Evolutionary conservation across 2,888 invertebrate species (phyloP).

Genomic region (Meteorus cinctellus): DNA sequence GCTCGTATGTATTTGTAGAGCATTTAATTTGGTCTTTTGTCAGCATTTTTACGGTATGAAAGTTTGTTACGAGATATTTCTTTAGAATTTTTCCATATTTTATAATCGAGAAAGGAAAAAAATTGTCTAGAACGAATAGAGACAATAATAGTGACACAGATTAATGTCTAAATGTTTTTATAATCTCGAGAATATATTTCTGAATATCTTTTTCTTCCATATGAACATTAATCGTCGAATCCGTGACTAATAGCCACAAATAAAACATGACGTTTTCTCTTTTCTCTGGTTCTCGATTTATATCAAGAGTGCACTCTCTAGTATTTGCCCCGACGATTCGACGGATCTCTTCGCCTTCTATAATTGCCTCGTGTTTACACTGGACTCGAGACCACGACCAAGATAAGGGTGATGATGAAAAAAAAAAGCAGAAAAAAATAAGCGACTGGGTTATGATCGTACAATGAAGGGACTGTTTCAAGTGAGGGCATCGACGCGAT

Average conservation of each 20-base stretch:
- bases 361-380: constrained; percentile 42
- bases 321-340: constrained; percentile 26
- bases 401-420: constrained; percentile 38
- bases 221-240: constrained; percentile 18
- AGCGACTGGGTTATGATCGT: constrained; percentile 44
- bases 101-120: not conserved
- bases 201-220: not conserved
- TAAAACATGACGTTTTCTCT: not conserved
- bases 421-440: constrained; percentile 29
- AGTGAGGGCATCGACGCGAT: constrained; percentile 52
- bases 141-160: not conserved
- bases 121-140: not conserved
- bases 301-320: constrained; percentile 24
- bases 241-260: constrained; percentile 21
- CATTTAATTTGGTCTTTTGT: not conserved
- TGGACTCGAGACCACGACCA: constrained; percentile 21
- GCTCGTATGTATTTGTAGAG: not conserved
- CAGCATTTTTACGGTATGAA: not conserved
- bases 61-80: not conserved
- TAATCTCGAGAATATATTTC: constrained; percentile 1
- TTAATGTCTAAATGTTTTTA: constrained; percentile 13
- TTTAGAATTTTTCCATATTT: not conserved
- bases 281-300: constrained; percentile 17
- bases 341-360: constrained; percentile 30
- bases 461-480: constrained; percentile 57